Evolutionary conservation across 1,140 invertebrate species (phyloP), one percentile per base, ranked within the genome.

Genomic region (Armadillidium nasatum): DNA sequence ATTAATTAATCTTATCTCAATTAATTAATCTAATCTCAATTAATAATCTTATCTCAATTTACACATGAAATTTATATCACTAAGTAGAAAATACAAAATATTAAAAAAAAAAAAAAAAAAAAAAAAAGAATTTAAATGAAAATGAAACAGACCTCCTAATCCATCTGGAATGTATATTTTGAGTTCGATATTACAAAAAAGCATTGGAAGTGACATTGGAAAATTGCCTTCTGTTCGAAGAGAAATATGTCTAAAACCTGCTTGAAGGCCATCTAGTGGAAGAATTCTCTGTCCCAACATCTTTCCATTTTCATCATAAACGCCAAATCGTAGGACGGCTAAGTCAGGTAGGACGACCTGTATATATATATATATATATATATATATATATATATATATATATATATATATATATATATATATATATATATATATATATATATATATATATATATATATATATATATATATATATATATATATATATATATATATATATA

Each of bases 131-230:
- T 4, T 0, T n/a, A n/a, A 60, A 46, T 19, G 43, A n/a, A 72
- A 7, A 50, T 75, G 33, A 1, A 23, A 81, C 81, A 84, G 84
- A 94, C 94, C 94, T 89, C 96, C 95, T 84, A 99, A 93, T 75
- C 97, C 97, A 88, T 99, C 97, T 72, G 98, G 98, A 76, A 99
- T 96, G 87, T 99, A 99, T 81, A 99, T 99, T 87, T 99, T 99
- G 66, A 99, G 90, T 85, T 98, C 96, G 83, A 99, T 97, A 85
- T 98, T 95, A 85, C 97, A 98, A 86, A 99, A 99, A 72, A 99
- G 86, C 91, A 98, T 99, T 54, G 97, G 96, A 80, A 99, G 87
- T 0, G 96, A 97, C 91, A 99, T 95, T 44, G 97, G 96, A 85
- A 99, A 99, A 86, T 99, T 99, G 50, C 96, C 96, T 86, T 99